Evolutionary conservation across 2,888 invertebrate genomes (phyloP), one percentile per base, ranked within the genome.

Genomic region (Rhimphoctona megacephalus): DNA sequence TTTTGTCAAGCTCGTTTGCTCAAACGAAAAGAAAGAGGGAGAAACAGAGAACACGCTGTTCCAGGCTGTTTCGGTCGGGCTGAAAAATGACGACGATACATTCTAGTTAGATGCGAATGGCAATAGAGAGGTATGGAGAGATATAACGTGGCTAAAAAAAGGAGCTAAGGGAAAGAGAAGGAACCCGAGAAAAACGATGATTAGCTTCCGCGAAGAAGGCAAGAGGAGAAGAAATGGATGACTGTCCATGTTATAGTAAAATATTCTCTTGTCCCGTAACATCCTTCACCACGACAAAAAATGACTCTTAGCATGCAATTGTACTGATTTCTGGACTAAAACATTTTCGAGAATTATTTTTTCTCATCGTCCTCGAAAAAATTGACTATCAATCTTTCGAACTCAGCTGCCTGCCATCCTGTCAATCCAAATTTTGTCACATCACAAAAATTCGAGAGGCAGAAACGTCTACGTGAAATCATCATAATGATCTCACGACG

Each of bases 1-100:
- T 93, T 92, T 93, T 92, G 92, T 93, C 91, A 92, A 90, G 91
- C 92, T 93, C 92, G 92, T 93, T 93, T 93, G 89, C 91, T 81
- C 84, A 49, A 36, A 22, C 30, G 33, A 30, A 25, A 22, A 61
- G 25, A 57, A 39, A 73, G 72, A 52, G 52, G 49, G 33, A 52
- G n/a, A 72, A 7, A 74, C 46, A 73, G 80, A 70, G 66, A 82
- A 33, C 2, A 39, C 17, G n/a, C 39, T 76, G 25, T 76, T 83
- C 70, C 83, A 81, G 72, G 87, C 88, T 87, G 83, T 90, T 90
- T 89, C 88, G 88, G 86, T 79, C 64, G 30, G 46, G 52, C 81
- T 92, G 92, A 93, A 92, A 93, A 92, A 94, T 94, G 84, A 90
- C 84, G 81, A 89, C 91, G 91, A 93, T 94, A 89, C 92, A 93